These are phyloP conservation scores for Yoshiicerus persimilis DNA, from an alignment of 1,140 invertebrate genomes.

Conservation along the genomic window DNA sequence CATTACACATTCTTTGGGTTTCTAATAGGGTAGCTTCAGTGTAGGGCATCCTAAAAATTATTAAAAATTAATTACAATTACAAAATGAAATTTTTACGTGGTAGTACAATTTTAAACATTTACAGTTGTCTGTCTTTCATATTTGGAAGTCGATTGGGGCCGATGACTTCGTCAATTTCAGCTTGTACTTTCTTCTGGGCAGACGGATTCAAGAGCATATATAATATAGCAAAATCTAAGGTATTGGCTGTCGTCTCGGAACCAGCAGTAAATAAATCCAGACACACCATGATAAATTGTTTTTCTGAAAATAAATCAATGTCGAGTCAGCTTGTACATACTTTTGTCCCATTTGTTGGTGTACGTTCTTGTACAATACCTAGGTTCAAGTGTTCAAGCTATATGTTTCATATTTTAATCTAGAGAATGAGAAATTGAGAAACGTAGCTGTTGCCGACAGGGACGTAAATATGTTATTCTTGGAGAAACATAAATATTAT, in stretches of 20 bases:
- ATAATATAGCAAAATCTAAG: conserved; percentile 56
- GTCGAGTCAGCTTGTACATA: not conserved
- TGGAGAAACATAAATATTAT: not conserved
- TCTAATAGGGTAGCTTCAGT: conserved; percentile 75
- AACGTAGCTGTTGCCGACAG: not conserved
- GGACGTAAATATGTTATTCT: not conserved
- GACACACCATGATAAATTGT: conserved; percentile 47
- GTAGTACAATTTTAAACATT: not conserved
- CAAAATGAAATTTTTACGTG: not conserved
- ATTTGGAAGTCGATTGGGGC: conserved; percentile 35
- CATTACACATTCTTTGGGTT: conserved; percentile 74
- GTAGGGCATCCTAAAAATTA: conserved; percentile 68
- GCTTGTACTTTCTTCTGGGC: conserved; percentile 56
- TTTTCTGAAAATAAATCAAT: conserved; percentile 40
- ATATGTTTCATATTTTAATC: not conserved
- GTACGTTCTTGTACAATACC: too few species aligned
- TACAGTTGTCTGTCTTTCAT: conserved; percentile 32
- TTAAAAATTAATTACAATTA: not conserved
- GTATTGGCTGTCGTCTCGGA: conserved; percentile 46
- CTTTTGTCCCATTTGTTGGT: not conserved
- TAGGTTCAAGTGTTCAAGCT: too few species aligned
- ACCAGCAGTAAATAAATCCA: conserved; percentile 46
- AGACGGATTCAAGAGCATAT: conserved; percentile 56
- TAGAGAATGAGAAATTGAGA: not conserved
- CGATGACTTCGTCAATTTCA: conserved; percentile 57